Conservation (phyloP, 2,797 vertebrate species). For the Acipenser transmontanus region DNA sequence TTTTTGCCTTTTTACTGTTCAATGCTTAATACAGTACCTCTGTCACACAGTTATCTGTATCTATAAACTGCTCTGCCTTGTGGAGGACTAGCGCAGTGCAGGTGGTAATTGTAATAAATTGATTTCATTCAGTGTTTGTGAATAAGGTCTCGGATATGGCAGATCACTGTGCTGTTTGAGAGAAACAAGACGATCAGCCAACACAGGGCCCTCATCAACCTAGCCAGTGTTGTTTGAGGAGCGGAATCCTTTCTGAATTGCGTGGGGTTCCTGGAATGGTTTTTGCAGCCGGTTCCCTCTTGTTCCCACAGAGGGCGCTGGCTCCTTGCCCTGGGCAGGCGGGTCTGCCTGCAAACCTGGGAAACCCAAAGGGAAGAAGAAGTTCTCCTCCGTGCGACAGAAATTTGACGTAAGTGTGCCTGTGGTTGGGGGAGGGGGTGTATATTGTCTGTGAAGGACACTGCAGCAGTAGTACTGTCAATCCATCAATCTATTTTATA, state of each 20-base stretch:
- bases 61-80: too few relatives aligned
- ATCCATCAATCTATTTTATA: too few relatives aligned
- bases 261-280: not conserved
- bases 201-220: not conserved
- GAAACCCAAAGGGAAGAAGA: slow-evolving; percentile 93
- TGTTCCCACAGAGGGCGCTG: slow-evolving; percentile 67
- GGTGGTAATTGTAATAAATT: too few relatives aligned
- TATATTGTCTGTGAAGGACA: not conserved
- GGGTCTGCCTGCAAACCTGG: slow-evolving; percentile 81
- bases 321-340: slow-evolving; percentile 76
- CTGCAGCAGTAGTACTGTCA: not conserved
- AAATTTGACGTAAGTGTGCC: slow-evolving; percentile 86
- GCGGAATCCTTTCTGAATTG: not conserved
- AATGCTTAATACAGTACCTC: too few relatives aligned
- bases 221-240: not conserved
- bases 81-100: too few relatives aligned
- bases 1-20: too few relatives aligned
- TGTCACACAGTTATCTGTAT: too few relatives aligned
- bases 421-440: too few relatives aligned
- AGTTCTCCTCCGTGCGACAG: slow-evolving; percentile 83
- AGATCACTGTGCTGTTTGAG: too few relatives aligned
- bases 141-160: too few relatives aligned
- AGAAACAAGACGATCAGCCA: too few relatives aligned
- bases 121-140: too few relatives aligned
- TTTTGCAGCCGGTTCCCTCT: not conserved